Evolutionary conservation across 2,888 invertebrate genomes (phyloP).

Genomic region (Ophonus ardosiacus): DNA sequence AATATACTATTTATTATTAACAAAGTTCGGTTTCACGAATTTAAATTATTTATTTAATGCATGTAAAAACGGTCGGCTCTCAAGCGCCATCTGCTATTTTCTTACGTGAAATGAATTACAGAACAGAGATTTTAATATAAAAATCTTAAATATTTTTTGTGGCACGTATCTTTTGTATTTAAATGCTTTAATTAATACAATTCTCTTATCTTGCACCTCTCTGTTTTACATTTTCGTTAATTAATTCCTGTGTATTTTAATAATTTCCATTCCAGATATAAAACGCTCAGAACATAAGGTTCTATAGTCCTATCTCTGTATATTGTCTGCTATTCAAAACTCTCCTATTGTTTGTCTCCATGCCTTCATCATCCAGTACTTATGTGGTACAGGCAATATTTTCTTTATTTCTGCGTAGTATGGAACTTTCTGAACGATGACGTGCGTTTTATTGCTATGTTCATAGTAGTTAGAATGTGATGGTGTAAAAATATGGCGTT

Average conservation of each 20-base stretch:
- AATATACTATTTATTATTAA: too few relatives aligned
- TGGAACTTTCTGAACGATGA: not conserved
- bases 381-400: slow-evolving; percentile 15
- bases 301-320: not conserved
- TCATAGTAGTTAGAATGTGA: slow-evolving; percentile 8
- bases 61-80: too few relatives aligned
- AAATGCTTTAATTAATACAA: too few relatives aligned
- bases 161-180: too few relatives aligned
- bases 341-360: slow-evolving; percentile 17
- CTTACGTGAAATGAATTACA: too few relatives aligned
- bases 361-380: not conserved
- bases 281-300: not conserved
- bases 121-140: too few relatives aligned
- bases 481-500: not conserved
- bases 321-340: slow-evolving; percentile 26
- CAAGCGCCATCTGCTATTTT: too few relatives aligned
- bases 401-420: slow-evolving; percentile 16
- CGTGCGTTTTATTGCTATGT: not conserved
- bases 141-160: too few relatives aligned
- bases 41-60: too few relatives aligned
- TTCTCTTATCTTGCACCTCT: not conserved
- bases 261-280: not conserved
- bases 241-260: not conserved
- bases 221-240: not conserved
- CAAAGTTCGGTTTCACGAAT: too few relatives aligned